Conservation (phyloP, 2,113 vertebrate genomes). For the Austrofundulus limnaeus region DNA sequence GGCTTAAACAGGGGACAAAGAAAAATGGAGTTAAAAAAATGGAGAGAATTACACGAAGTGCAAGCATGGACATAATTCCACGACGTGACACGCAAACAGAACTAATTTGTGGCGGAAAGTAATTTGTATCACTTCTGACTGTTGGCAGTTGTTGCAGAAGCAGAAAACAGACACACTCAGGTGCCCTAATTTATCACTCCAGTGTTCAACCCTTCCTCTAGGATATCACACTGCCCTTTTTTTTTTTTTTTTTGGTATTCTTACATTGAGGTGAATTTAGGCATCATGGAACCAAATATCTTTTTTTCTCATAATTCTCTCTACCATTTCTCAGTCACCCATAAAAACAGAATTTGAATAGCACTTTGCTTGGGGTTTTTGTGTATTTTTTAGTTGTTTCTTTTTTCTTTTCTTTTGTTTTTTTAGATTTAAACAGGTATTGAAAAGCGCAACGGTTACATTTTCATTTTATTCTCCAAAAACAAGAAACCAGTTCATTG, state of each 20-base stretch:
- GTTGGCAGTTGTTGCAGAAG: slow-evolving; percentile 62
- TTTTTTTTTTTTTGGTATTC: slow-evolving; percentile 47
- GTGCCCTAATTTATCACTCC: slow-evolving; percentile 67
- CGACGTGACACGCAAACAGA: slow-evolving; percentile 62
- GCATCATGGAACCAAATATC: not conserved
- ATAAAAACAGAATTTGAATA: not conserved
- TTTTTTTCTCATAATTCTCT: not conserved
- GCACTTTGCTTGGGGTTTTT: not conserved
- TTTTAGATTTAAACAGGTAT: too few species aligned
- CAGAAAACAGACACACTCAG: slow-evolving; percentile 50
- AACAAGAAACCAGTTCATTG: too few species aligned
- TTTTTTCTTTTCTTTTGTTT: too few species aligned
- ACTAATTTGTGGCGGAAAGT: slow-evolving; percentile 71
- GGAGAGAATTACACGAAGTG: slow-evolving; percentile 18
- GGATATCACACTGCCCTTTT: slow-evolving; percentile 22
- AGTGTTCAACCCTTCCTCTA: slow-evolving; percentile 24
- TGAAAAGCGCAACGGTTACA: too few species aligned
- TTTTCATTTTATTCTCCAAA: too few species aligned
- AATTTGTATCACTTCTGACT: slow-evolving; percentile 74
- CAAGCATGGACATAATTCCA: slow-evolving; percentile 63
- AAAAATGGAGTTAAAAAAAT: slow-evolving; percentile 49
- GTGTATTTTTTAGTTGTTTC: too few species aligned
- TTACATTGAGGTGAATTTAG: slow-evolving; percentile 1
- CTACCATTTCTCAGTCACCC: not conserved
- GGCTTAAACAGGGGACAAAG: slow-evolving; percentile 68